Percentiles rank a stretch among this genome's conserved stretches.
Evolutionary conservation across 1,140 invertebrate genomes (phyloP).

Genomic region (Pogonus chalceus): DNA sequence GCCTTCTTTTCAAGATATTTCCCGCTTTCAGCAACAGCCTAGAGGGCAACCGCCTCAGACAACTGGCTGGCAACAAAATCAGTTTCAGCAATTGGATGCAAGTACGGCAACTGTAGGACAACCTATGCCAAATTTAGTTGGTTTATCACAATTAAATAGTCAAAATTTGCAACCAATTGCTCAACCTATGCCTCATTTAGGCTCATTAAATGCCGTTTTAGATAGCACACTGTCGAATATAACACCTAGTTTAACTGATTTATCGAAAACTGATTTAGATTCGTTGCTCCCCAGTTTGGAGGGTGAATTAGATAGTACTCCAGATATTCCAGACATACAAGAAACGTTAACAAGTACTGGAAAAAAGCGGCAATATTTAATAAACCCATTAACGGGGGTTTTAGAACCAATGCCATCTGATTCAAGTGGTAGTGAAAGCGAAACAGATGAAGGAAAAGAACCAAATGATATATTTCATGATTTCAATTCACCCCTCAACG

Average conservation of each 20-base stretch:
- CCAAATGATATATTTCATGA: conserved; percentile 33
- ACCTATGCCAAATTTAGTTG: not conserved
- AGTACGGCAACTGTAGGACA: conserved; percentile 10
- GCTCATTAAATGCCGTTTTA: not conserved
- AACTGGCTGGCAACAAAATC: conserved; percentile 10
- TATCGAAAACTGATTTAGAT: conserved; percentile 47
- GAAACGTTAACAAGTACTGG: conserved; percentile 38
- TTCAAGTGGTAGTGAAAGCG: conserved; percentile 39
- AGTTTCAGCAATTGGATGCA: conserved; percentile 11
- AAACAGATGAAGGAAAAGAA: conserved; percentile 31
- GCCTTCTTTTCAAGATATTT: conserved; percentile 48
- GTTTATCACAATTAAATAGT: not conserved
- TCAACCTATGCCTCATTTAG: conserved; percentile 19
- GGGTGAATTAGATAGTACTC: conserved; percentile 22
- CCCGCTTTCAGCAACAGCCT: conserved; percentile 42
- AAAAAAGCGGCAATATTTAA: conserved; percentile 63
- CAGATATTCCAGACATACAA: conserved; percentile 10
- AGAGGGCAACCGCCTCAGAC: conserved; percentile 14
- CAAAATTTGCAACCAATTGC: conserved; percentile 16
- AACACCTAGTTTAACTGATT: conserved; percentile 36
- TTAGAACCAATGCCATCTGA: conserved; percentile 71
- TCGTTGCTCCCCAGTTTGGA: conserved; percentile 47
- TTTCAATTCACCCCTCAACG: conserved; percentile 17
- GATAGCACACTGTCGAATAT: conserved; percentile 22
- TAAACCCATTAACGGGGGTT: conserved; percentile 79